A percentile compares a stretch with the other conserved stretches of the same genome.
Evolutionary conservation across 2,113 vertebrate genomes (phyloP).

Genomic region (Mesocricetus auratus): DNA sequence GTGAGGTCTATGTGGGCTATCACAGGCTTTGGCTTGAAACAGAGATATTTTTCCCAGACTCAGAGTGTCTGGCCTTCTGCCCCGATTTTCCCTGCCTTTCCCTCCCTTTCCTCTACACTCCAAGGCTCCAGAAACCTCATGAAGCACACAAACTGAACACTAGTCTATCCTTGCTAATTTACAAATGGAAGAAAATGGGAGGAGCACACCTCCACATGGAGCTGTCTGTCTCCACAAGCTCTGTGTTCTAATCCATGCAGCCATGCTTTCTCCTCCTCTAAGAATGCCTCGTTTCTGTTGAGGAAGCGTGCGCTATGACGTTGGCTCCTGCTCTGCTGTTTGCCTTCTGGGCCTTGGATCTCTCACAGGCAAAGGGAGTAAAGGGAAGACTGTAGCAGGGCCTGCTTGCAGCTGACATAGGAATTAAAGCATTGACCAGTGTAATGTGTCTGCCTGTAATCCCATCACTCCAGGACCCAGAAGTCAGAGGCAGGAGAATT

Average conservation of each 20-base stretch:
- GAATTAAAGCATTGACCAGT: neutral
- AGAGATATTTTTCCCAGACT: neutral
- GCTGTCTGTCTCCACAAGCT: neutral
- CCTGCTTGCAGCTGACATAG: neutral
- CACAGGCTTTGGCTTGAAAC: neutral
- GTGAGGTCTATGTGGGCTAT: neutral
- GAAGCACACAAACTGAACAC: neutral
- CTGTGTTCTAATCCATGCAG: neutral
- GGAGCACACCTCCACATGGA: neutral
- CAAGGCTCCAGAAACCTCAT: constrained; percentile 15
- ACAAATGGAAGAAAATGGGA: neutral
- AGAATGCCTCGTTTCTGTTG: neutral
- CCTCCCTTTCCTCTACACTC: neutral
- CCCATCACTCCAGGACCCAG: neutral
- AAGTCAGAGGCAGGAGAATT: neutral
- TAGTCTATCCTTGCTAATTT: constrained; percentile 2
- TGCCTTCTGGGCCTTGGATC: neutral
- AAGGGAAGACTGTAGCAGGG: neutral
- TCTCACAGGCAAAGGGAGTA: no score
- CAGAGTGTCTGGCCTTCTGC: neutral
- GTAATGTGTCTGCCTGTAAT: neutral
- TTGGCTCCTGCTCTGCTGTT: neutral
- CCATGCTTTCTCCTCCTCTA: neutral
- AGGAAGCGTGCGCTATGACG: neutral
- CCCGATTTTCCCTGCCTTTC: neutral